Base-by-base conservation (phyloP, 2,797 vertebrate genomes). In the Typhlichthys subterraneus region DNA sequence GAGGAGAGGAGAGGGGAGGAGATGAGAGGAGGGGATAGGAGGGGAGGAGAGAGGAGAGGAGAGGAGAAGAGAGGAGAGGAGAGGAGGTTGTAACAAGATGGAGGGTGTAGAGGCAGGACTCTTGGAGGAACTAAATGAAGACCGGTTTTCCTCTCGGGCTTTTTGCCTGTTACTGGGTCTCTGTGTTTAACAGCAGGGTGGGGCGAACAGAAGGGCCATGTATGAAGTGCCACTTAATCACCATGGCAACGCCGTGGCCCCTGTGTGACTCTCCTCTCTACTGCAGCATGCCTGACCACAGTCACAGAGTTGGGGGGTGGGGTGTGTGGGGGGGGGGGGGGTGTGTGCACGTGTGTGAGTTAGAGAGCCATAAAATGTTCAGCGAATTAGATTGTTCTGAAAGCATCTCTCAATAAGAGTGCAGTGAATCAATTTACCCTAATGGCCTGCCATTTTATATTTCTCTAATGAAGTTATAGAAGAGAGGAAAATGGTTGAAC, bases 371-470 rank as follows among this genome's bases (percentile, higher is more conserved):
- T 75, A 76, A 73, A 80, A 85, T 81, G 73, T 87, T 78, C 65
- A 63, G 76, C 53, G 85, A 91, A 92, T 90, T 89, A 79, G 90
- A 93, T 93, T 91, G 88, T 85, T 78, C 87, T 90, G 81, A 92
- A 91, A 90, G 87, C 86, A 80, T 85, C 87, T 90, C 85, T 89
- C 87, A 89, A 91, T 91, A 88, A 90, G 82, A 89, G 84, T 76
- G 75, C 62, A 69, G 67, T 69, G 80, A 85, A 86, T 86, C 19
- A 11, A 23, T 49, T 48, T 31, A 19, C 45, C 47, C 52, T 23
- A 3, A 48, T 12, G 0, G 63, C 38, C 73, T 54, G 11, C 52
- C 46, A 13, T 42, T 14, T 14, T 53, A 61, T 68, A n/a, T 15
- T 17, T 56, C 23, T 51, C 63, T 62, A 45, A 57, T 51, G 53